Percentiles rank a stretch among this genome's conserved stretches.
These are phyloP conservation scores for Drosophila lowei DNA, from an alignment of 1,140 invertebrate species.

Conservation along the genomic window DNA sequence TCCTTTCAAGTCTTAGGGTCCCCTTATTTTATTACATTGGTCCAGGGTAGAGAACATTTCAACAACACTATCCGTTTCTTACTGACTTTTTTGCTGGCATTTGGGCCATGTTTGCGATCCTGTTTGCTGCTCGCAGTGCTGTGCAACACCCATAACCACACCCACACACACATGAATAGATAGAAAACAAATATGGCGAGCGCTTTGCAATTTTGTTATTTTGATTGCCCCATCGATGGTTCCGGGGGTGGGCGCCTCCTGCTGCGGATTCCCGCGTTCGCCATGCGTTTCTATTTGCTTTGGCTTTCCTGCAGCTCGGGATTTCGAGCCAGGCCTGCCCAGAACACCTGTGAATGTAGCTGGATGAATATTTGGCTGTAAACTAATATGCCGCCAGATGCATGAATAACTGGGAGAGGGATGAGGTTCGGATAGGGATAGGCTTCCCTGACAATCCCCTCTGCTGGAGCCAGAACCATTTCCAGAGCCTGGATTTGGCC, in stretches of 20 bases:
- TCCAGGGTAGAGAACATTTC: too few species aligned
- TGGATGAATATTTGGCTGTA: constrained; percentile 44
- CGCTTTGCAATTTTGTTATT: constrained; percentile 64
- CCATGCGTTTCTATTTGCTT: neutral
- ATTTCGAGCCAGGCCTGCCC: constrained; percentile 7
- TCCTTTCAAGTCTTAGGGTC: too few species aligned
- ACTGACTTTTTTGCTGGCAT: too few species aligned
- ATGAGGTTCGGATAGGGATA: too few species aligned
- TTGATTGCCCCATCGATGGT: constrained; percentile 42
- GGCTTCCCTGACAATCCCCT: too few species aligned
- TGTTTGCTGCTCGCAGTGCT: too few species aligned
- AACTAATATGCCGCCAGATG: constrained; percentile 41
- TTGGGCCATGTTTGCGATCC: too few species aligned
- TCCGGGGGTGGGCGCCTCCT: neutral
- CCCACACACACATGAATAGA: constrained; percentile 5
- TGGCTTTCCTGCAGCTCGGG: constrained; percentile 4
- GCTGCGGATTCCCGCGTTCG: constrained; percentile 11
- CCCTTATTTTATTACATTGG: too few species aligned
- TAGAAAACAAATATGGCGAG: constrained; percentile 52
- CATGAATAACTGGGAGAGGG: constrained; percentile 18
- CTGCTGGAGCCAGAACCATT: constrained; percentile 25
- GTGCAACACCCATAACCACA: constrained; percentile 5
- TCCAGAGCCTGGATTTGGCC: constrained; percentile 57
- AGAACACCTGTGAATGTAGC: constrained; percentile 24
- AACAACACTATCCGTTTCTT: too few species aligned